Conservation (phyloP, 2,797 vertebrate species). For the Acipenser ruthenus region DNA sequence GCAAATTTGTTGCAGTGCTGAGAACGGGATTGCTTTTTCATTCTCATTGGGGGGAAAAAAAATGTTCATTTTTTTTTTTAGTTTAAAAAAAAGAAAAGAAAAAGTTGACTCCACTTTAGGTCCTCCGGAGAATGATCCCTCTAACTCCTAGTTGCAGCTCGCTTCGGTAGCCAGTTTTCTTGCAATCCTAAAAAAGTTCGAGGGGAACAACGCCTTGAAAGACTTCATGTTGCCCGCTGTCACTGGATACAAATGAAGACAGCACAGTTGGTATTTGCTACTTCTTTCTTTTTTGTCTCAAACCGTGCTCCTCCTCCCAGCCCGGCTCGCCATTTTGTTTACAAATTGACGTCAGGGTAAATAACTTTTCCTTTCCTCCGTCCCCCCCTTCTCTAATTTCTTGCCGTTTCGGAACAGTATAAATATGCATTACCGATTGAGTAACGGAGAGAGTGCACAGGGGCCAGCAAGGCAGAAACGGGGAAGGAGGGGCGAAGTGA, state of each 20-base stretch:
- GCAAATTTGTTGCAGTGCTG: constrained; percentile 13
- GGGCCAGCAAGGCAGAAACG: constrained; percentile 19
- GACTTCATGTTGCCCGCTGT: constrained; percentile 19
- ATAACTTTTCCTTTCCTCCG: constrained; percentile 27
- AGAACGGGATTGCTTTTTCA: constrained; percentile 22
- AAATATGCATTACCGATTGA: constrained; percentile 19
- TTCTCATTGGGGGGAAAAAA: constrained; percentile 16
- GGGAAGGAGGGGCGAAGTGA: constrained; percentile 17
- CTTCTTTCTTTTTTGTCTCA: neutral
- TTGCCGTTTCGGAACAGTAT: constrained; percentile 13
- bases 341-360: constrained; percentile 29
- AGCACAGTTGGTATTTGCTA: neutral
- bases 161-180: constrained; percentile 5
- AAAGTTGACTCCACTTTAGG: constrained; percentile 15
- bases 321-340: constrained; percentile 41
- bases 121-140: constrained; percentile 3
- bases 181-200: constrained; percentile 6
- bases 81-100: constrained; percentile 2
- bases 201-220: constrained; percentile 17
- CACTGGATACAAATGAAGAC: neutral
- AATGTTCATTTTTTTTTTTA: constrained; percentile 6
- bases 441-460: constrained; percentile 21
- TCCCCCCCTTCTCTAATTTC: constrained; percentile 16
- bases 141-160: constrained; percentile 9
- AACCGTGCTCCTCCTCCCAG: constrained; percentile 17